phyloP scores from a whole-genome alignment of 2,113 vertebrate species.

The Pangasianodon hypophthalmus region DNA sequence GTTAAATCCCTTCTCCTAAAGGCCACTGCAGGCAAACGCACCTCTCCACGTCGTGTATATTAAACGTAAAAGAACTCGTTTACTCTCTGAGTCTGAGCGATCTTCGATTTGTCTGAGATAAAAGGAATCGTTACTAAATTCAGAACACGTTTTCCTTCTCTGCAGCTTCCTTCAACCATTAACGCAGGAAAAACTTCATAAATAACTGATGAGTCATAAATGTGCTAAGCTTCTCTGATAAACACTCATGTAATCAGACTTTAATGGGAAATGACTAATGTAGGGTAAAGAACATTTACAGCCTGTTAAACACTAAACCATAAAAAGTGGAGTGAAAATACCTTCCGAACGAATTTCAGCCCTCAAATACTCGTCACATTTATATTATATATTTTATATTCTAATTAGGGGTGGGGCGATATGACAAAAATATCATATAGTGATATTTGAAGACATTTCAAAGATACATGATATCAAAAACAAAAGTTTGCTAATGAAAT shows the following conservation, averaged over 20 bases:
- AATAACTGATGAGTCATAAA: conserved; percentile 35
- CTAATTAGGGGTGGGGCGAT: not conserved
- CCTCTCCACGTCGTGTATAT: not conserved
- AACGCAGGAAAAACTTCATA: conserved; percentile 16
- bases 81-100: not conserved
- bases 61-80: not conserved
- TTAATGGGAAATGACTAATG: conserved; percentile 20
- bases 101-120: not conserved
- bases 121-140: conserved; percentile 10
- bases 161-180: not conserved
- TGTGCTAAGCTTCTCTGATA: conserved; percentile 39
- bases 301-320: conserved; percentile 1
- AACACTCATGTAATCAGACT: conserved; percentile 28
- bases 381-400: not conserved
- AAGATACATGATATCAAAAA: not conserved
- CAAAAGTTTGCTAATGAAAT: not conserved
- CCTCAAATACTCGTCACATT: not conserved
- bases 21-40: not conserved
- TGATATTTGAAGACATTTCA: not conserved
- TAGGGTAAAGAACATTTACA: not conserved
- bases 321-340: not conserved
- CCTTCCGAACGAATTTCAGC: not conserved
- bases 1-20: not conserved
- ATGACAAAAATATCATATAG: not conserved
- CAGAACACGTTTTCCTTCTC: not conserved